Evolutionary conservation across 2,888 invertebrate species (phyloP), one percentile per base, ranked within the genome.

Genomic region (Tachystola acroxantha): DNA sequence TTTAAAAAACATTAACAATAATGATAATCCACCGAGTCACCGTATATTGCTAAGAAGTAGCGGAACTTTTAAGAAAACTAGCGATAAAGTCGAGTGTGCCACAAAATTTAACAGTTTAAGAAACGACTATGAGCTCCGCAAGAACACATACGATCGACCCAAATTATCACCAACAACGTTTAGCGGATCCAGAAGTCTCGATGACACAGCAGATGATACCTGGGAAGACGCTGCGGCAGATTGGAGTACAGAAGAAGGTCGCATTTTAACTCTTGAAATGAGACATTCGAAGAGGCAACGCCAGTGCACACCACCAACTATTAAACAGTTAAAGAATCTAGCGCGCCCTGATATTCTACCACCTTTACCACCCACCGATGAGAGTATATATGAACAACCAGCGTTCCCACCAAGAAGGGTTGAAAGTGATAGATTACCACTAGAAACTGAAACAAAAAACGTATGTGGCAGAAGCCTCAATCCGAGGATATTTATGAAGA

Each of bases 241-340:
- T 14, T 86, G 82, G 81, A 61, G 75, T 19, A 73, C 77, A 26
- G 88, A 89, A 43, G 89, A 90, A 63, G 92, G 92, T 1, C 86
- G 90, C 27, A 78, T 92, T 34, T 63, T 94, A 12, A 93, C 94
- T 0, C 77, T 94, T 33, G 94, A 94, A 57, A 88, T 90, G 7
- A 88, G 93, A 42, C 94, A 94, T 58, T 91, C 92, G 1, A 92
- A 91, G 40, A 81, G 94, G 26, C 94, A 94, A 64, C 84, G 94
- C 1, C 89, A 89, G 40, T 85, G 87, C 9, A 88, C 88, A 6
- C 88, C 88, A 11, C 84, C 89, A 0, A 85, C 81, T 5, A 73
- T 79, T 28, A 85, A 78, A 54, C 81, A 84, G 41, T 42, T 76
- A 1, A 81, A 88, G 42, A 84, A 71, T 48, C 67, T 84, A 48